Evolutionary conservation across 1,140 invertebrate genomes (phyloP).

Genomic region (Geopemphigus sp.): DNA sequence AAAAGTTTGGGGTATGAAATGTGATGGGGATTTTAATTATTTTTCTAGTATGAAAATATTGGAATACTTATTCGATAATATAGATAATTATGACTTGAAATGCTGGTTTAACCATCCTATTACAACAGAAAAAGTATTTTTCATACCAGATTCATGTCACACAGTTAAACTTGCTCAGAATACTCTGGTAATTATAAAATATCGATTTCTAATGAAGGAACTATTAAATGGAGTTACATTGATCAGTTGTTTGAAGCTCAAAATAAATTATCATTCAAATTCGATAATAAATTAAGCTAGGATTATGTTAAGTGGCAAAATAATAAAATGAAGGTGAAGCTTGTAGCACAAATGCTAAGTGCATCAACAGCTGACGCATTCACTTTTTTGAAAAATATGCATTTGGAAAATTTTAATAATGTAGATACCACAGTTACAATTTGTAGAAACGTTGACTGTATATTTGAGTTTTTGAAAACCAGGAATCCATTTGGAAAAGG

Average conservation of each 20-base stretch:
- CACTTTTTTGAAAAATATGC: slow-evolving; percentile 10
- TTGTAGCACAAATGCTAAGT: neutral
- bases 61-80: neutral
- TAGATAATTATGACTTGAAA: neutral
- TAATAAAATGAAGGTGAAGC: neutral
- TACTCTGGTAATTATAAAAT: neutral
- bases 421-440: neutral
- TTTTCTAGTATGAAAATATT: slow-evolving; percentile 4
- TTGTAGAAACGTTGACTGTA: neutral
- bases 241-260: neutral
- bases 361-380: slow-evolving; percentile 3
- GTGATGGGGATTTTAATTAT: neutral
- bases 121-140: neutral
- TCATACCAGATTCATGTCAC: neutral
- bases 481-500: slow-evolving; percentile 11
- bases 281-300: neutral
- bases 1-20: neutral
- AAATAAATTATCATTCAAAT: neutral
- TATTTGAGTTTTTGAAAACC: neutral
- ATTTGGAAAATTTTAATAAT: neutral
- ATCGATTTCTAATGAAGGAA: neutral
- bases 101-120: neutral
- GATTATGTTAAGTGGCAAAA: neutral
- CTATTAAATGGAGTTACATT: neutral
- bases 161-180: neutral